Evolutionary conservation across 2,797 vertebrate species (phyloP), one percentile per base, ranked within the genome.

Genomic region (Anabacerthia variegaticeps): DNA sequence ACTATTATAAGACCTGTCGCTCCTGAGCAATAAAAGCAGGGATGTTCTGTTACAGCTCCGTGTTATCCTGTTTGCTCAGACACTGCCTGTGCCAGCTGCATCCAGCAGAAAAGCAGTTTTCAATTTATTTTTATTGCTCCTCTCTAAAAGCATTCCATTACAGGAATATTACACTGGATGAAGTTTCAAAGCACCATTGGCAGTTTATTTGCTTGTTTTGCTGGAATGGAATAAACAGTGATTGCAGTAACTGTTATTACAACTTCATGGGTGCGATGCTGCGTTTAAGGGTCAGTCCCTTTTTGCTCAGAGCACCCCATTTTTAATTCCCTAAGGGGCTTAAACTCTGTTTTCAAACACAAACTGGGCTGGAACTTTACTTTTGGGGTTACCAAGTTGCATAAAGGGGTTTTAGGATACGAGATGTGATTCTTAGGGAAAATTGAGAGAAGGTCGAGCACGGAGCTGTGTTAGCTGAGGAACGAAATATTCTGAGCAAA

Each of bases 141-240:
- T 89, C 97, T 98, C 97, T 98, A 98, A 98, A 98, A 98, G 97
- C 97, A 96, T 97, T 98, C 97, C 98, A 97, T 98, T 98, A 98
- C 98, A 96, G 97, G 94, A 95, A 97, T 97, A 97, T 97, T 96
- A 96, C 94, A 32, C 96, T 66, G 95, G 88, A 92, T 88, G 94
- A 97, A 97, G 97, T 95, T 98, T 94, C 81, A 91, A 94, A 96
- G 95, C 96, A 96, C 96, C 94, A 11, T 30, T n/a, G 92, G 95
- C 96, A 95, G 86, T 97, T 97, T 94, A 96, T 97, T 97, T 91
- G 95, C 97, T 97, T 97, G 96, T 97, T 97, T 95, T 96, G 96
- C 95, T 62, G 88, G 96, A 58, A 76, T 62, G 97, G 95, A 94
- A 95, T 94, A 93, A 96, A 92, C 86, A 89, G 85, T 92, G 94